Base-by-base conservation (phyloP, 64 coral and sea anemone genomes). In the Actinia tenebrosa region DNA sequence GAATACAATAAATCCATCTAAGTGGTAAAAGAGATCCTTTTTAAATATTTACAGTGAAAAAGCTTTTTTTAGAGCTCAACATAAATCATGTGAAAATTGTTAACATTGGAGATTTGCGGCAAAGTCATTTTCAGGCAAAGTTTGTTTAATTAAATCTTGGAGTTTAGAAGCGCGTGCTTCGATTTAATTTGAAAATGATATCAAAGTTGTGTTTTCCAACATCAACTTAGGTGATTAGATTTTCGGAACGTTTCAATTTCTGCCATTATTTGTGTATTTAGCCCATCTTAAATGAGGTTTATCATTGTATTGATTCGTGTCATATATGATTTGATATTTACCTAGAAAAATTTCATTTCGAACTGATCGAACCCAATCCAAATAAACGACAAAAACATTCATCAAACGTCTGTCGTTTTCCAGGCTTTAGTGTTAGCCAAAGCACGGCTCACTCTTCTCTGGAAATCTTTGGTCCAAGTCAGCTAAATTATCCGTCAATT, bases 191-290 rank as follows among this genome's bases (percentile, higher is more conserved):
- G 79, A 81, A 81, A 81, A 81, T 81, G 79, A 53, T 50, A 81
- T 81, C 79, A 50, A 45, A 45, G 43, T 81, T 81, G 16, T 81
- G 45, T 53, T 53, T 79, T 53, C 43, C 17, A 81, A 81, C 79
- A 81, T 81, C 79, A 81, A 81, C 79, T 81, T 81, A 81, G 3
- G 50, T 81, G 79, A 81, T 81, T 53, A 81, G 79, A 81, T 81
- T 81, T 81, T 53, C 79, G 79, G 79, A 81, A 81, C 79, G 79
- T 81, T 81, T 81, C 79, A 81, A 81, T 81, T 81, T 81, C 50
- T 14, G 3, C 7, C 45, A 19, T 81, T 81, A 81, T 81, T 81
- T 81, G 50, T 81, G 79, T 81, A 81, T 53, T 50, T 53, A 81
- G 46, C 10, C 19, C 50, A 81, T 16, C 50, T 81, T 81, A 53